Conservation (phyloP, 2,113 vertebrate species). For the Psittacus erithacus region DNA sequence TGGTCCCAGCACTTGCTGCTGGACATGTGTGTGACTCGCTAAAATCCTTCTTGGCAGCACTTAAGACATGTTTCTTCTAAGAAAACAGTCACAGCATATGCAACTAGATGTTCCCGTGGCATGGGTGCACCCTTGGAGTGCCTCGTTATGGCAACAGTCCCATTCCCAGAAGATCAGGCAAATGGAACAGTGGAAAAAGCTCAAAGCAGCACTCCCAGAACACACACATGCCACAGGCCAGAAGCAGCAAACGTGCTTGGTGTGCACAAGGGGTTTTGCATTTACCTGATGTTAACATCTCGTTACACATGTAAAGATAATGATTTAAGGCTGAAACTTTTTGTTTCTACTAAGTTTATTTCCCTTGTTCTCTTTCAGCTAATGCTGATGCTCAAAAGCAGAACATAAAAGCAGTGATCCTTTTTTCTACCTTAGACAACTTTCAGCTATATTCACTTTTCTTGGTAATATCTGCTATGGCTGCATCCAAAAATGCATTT, state of each 20-base stretch:
- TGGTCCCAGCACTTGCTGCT: not conserved
- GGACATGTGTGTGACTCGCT: not conserved
- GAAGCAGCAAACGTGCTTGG: accelerated
- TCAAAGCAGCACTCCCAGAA: not conserved
- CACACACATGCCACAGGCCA: accelerated
- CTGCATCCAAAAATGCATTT: not conserved
- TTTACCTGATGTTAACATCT: not conserved
- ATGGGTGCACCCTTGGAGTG: accelerated
- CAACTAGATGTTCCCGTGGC: not conserved
- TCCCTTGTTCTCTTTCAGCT: not conserved
- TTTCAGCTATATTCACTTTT: not conserved
- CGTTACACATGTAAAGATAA: not conserved
- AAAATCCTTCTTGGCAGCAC: not conserved
- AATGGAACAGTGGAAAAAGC: not conserved
- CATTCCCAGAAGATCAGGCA: not conserved
- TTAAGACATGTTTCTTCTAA: not conserved
- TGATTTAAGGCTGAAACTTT: not conserved
- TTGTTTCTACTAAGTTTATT: not conserved
- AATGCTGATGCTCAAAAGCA: not conserved
- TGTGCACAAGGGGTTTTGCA: too few species aligned
- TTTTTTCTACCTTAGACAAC: not conserved
- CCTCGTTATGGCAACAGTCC: not conserved
- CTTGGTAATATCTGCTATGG: not conserved
- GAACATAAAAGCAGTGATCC: not conserved
- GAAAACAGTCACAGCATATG: not conserved